These are phyloP conservation scores for Hippocampus guttulatus DNA, from an alignment of 2,113 vertebrate genomes.

Conservation along the genomic window DNA sequence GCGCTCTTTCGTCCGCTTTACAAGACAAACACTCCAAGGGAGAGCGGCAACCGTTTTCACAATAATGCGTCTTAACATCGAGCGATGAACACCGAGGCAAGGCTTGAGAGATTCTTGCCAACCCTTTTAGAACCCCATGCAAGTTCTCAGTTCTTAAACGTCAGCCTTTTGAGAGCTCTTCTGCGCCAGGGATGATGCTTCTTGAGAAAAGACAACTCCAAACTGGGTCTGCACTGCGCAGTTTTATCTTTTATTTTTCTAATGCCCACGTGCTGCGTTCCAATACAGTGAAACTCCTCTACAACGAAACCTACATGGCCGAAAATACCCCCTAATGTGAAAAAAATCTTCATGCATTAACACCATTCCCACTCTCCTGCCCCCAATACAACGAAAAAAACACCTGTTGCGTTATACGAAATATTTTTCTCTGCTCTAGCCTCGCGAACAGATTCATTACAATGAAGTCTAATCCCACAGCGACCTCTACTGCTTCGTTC, in stretches of 20 bases:
- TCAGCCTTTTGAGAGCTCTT: background rate
- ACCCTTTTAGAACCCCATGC: background rate
- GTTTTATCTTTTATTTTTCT: background rate
- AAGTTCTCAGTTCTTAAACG: background rate
- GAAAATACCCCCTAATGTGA: no score
- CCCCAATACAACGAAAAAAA: no score
- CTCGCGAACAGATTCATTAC: no score
- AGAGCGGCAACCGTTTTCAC: background rate
- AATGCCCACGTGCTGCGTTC: background rate
- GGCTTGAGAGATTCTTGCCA: background rate
- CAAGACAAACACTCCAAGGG: background rate
- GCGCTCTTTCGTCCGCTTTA: background rate
- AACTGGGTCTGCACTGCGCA: background rate
- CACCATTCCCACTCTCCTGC: no score
- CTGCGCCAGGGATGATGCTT: background rate
- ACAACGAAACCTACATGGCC: no score
- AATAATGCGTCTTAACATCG: background rate
- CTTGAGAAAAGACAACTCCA: background rate
- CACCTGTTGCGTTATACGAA: no score
- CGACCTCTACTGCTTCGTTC: no score
- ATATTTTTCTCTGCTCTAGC: no score
- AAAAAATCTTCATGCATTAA: no score
- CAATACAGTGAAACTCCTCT: background rate
- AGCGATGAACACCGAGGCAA: background rate
- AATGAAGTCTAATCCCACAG: no score